phyloP scores from a whole-genome alignment of 2,888 invertebrate genomes.

The Pyrrhia umbra region DNA sequence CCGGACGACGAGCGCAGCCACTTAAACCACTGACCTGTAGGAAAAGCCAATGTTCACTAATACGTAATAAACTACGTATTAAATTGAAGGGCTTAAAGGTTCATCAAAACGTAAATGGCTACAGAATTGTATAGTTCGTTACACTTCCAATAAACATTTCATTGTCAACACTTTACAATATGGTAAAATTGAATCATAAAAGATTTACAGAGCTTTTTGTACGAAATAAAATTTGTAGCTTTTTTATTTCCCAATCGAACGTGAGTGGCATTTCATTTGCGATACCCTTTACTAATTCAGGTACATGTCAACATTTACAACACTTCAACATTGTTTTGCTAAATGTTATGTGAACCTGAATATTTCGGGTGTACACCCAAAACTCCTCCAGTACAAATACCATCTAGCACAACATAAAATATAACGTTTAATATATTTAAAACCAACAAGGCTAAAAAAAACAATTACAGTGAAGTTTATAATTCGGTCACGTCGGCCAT shows the following conservation, averaged over 20 bases:
- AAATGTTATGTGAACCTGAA: neutral
- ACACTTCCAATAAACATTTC: slow-evolving; percentile 44
- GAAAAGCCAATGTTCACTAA: neutral
- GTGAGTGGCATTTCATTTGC: neutral
- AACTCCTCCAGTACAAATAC: slow-evolving; percentile 6
- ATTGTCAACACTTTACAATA: slow-evolving; percentile 25
- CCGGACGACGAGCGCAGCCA: neutral
- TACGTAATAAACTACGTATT: neutral
- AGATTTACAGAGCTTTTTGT: slow-evolving; percentile 9
- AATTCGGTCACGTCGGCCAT: slow-evolving; percentile 65
- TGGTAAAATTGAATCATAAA: slow-evolving; percentile 33
- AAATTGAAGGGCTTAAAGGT: neutral
- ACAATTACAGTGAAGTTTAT: slow-evolving; percentile 64
- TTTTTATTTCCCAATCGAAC: slow-evolving; percentile 1
- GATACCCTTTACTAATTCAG: neutral
- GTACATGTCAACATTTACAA: neutral
- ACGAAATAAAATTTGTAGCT: slow-evolving; percentile 9
- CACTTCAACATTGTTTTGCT: neutral
- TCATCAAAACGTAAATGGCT: neutral
- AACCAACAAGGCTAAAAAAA: slow-evolving; percentile 67
- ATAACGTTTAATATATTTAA: slow-evolving; percentile 64
- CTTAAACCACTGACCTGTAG: neutral
- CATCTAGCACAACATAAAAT: slow-evolving; percentile 21
- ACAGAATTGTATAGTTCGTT: slow-evolving; percentile 42
- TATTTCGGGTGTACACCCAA: neutral